phyloP scores from a whole-genome alignment of 2,797 vertebrate species.

The Melanotaenia trifasciata region DNA sequence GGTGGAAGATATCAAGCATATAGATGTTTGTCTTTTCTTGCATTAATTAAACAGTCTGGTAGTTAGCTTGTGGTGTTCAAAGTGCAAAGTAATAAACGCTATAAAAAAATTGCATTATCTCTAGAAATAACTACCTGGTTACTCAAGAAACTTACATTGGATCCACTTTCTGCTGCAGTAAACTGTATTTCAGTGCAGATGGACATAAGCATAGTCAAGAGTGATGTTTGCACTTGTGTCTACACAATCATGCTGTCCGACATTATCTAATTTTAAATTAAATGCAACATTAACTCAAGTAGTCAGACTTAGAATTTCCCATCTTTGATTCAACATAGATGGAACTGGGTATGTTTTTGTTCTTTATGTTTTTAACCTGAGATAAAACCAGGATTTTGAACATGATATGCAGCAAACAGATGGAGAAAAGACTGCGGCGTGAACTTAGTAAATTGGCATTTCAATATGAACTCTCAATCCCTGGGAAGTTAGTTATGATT shows the following conservation, averaged over 20 bases:
- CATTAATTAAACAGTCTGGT: neutral
- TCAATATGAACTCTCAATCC: no score
- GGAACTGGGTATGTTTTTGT: neutral
- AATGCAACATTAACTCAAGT: neutral
- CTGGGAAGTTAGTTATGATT: neutral
- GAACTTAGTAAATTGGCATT: no score
- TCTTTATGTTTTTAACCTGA: neutral
- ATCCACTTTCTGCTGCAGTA: no score
- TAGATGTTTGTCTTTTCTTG: neutral
- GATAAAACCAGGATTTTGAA: neutral
- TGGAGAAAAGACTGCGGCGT: no score
- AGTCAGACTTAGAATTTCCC: neutral
- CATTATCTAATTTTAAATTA: neutral
- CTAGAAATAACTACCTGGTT: no score
- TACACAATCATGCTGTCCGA: neutral
- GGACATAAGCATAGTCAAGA: no score
- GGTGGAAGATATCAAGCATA: neutral
- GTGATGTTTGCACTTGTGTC: neutral
- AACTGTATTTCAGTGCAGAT: no score
- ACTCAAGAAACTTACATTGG: no score
- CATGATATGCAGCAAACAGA: neutral
- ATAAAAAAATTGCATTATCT: no score
- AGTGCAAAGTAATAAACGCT: no score
- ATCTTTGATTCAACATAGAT: neutral
- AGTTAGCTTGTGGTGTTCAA: no score